Evolutionary conservation across 2,888 invertebrate genomes (phyloP), one percentile per base, ranked within the genome.

Genomic region (Tuberolachnus salignus): DNA sequence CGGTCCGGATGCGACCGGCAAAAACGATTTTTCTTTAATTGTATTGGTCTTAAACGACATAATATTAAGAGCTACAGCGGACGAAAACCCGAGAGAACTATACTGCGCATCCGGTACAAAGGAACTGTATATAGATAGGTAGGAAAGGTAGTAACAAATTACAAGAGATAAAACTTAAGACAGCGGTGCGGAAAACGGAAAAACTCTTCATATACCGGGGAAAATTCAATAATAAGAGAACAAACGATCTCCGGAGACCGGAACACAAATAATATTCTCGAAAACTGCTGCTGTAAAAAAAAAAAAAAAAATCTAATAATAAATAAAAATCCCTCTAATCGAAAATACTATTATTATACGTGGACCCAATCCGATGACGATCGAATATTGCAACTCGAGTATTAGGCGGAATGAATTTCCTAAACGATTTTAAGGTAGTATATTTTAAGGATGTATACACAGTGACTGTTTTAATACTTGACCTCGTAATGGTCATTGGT

Each of bases 21-120:
- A 69, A 55, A 53, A 69, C 42, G 13, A 21, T 53, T 42, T 9
- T 69, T 55, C 21, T 44, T 16, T 55, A 21, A 69, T 69, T 21
- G 4, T 21, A 11, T 55, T 26, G 23, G 19, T 21, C 13, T 55
- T 21, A 11, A 42, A 70, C 9, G 26, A 51, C 13, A 6, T n/a
- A 21, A 21, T 8, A 57, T 1, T 13, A 53, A 13, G 11, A 34
- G 34, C 3, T 10, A 11, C 19, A n/a, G 67, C 1, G 0, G 51
- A 34, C 3, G 46, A 51, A 46, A 64, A 8, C 19, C 1, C 19
- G 13, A n/a, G 6, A 6, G 6, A 34, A 34, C 6, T 34, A 34
- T 34, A 34, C 34, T 34, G 34, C 34, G 6, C 34, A 34, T 34
- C 34, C 34, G 6, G 6, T 34, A 34, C 34, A 34, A 34, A 34